Evolutionary conservation across 2,797 vertebrate species (phyloP).

Genomic region (Tokudaia tokunoshimensis): DNA sequence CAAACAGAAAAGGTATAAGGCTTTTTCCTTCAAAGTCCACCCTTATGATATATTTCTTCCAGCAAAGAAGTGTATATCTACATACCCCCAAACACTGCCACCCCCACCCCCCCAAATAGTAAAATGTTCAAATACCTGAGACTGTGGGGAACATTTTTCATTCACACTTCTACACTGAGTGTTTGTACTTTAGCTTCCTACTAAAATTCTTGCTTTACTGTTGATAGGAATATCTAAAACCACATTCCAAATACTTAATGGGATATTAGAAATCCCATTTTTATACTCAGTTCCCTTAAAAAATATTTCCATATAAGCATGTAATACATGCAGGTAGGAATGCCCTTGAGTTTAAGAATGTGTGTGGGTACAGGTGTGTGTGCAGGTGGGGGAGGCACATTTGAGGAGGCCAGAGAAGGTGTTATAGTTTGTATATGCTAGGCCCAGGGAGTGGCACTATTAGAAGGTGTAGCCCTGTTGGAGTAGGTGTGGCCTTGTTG

Average conservation of each 20-base stretch:
- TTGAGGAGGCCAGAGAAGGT: neutral
- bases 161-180: neutral
- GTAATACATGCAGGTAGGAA: neutral
- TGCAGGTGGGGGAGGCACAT: neutral
- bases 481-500: too few species aligned
- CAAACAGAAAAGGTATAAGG: neutral
- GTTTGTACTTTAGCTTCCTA: slow-evolving; percentile 39
- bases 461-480: too few species aligned
- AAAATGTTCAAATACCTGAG: neutral
- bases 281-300: neutral
- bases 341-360: neutral
- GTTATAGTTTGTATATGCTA: too few species aligned
- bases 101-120: neutral
- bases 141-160: neutral
- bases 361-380: neutral
- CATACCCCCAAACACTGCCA: neutral
- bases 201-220: slow-evolving; percentile 31
- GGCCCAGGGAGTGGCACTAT: too few species aligned
- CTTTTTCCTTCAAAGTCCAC: neutral
- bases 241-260: neutral
- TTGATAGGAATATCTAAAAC: slow-evolving; percentile 53
- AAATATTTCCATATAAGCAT: neutral
- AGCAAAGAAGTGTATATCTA: neutral
- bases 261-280: slow-evolving; percentile 18
- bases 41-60: neutral